phyloP scores from a whole-genome alignment of 1,140 invertebrate genomes.

The Littorina saxatilis region DNA sequence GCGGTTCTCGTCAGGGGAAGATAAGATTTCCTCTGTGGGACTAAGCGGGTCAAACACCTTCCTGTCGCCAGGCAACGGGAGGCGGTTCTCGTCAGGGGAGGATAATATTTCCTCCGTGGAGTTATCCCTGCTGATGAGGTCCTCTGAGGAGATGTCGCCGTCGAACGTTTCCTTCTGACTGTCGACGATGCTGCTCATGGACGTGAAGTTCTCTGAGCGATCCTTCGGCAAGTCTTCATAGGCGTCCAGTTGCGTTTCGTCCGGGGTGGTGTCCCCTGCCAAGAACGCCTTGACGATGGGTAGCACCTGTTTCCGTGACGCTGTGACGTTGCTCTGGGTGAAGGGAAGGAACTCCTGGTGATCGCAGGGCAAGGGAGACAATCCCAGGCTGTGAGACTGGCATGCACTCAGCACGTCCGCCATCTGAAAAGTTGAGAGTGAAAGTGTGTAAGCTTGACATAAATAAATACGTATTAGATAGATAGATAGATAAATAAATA shows the following conservation, averaged over 20 bases:
- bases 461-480: too few species aligned
- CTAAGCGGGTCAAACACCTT: slow-evolving; percentile 26
- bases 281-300: slow-evolving; percentile 67
- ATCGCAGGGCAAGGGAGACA: slow-evolving; percentile 44
- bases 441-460: too few species aligned
- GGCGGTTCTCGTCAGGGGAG: neutral
- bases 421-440: slow-evolving; percentile 53
- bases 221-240: slow-evolving; percentile 6
- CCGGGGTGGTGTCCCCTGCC: slow-evolving; percentile 54
- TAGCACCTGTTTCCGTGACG: slow-evolving; percentile 69
- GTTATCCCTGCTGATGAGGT: slow-evolving; percentile 15
- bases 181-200: slow-evolving; percentile 26
- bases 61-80: neutral
- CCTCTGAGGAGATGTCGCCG: slow-evolving; percentile 29
- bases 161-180: slow-evolving; percentile 21
- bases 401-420: slow-evolving; percentile 52
- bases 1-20: neutral
- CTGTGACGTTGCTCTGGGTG: slow-evolving; percentile 67
- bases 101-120: neutral
- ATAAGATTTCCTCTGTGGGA: too few species aligned
- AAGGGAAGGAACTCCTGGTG: slow-evolving; percentile 55
- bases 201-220: slow-evolving; percentile 15
- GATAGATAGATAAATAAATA: too few species aligned
- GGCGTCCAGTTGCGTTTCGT: slow-evolving; percentile 45
- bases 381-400: slow-evolving; percentile 53